Conservation (phyloP, 2,797 vertebrate species). For the Oceanodroma leucorhoa region DNA sequence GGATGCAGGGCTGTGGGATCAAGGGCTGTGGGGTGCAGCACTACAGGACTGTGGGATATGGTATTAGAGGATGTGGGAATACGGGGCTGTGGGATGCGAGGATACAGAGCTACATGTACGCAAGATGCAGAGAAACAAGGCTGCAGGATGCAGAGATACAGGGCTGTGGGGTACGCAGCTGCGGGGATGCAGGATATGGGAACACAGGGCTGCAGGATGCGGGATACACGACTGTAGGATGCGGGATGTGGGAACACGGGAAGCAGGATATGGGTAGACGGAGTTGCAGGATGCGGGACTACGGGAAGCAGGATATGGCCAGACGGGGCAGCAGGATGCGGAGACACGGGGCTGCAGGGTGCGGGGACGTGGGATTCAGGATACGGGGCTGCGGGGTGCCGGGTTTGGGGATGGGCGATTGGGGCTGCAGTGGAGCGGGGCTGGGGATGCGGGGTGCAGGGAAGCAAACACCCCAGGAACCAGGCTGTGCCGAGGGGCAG, state of each 20-base stretch:
- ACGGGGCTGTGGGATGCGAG: neutral
- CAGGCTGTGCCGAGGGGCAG: neutral
- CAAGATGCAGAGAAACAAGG: neutral
- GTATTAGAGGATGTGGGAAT: neutral
- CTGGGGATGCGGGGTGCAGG: neutral
- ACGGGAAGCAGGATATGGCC: conserved; percentile 54
- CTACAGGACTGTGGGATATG: neutral
- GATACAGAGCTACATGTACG: neutral
- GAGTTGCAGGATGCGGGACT: conserved; percentile 38
- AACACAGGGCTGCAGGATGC: conserved; percentile 28
- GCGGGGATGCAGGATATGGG: conserved; percentile 12
- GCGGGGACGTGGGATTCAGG: neutral
- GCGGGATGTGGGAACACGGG: conserved; percentile 38
- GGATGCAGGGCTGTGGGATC: neutral
- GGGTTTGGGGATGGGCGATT: neutral
- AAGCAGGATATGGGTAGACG: conserved; percentile 26
- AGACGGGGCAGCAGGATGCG: conserved; percentile 13
- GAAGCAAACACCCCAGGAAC: rapidly evolving
- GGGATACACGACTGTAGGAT: neutral
- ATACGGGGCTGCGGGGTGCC: neutral
- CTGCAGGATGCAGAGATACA: neutral
- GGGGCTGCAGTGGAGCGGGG: neutral
- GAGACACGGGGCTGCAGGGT: neutral
- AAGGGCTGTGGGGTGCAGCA: neutral
- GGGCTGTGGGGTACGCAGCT: neutral